Base-by-base conservation (phyloP, 2,888 invertebrate genomes). In the Thyatira batis region DNA sequence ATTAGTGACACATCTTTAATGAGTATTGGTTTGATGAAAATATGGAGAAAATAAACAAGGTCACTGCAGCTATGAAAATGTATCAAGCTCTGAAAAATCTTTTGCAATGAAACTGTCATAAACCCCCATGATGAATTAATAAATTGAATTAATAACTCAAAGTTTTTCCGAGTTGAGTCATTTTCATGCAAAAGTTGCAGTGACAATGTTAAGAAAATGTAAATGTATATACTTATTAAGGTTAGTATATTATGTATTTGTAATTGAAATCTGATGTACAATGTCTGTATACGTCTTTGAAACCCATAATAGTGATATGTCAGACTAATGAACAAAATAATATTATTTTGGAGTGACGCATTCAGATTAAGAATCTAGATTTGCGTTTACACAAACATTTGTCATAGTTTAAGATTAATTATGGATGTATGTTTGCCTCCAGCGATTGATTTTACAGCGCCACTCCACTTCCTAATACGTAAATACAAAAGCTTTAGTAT, bases 201-300 rank as follows among this genome's bases (percentile, higher is more conserved):
- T 53, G 39, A 46, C 51, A 28, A 51, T 57, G 53, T 53, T 55
- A 50, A 56, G 48, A n/a, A 48, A 45, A 51, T 10, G 67, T 61
- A 78, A 76, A 69, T 87, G 85, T 87, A 86, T 76, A 86, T 86
- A n/a, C n/a, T n/a, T n/a, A 87, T 71, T 79, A 80, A 76, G 68
- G 58, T 69, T 80, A 84, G 76, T 69, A 67, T 76, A 69, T 81
- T 74, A 68, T 85, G 69, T 63, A 80, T 78, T 80, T 79, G 74
- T 83, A 85, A 84, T 77, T 71, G 81, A 85, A 89, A 89, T 86
- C 89, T 89, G 88, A 89, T 91, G 91, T 92, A 92, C 91, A 92
- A 91, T 84, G 86, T 87, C 83, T 86, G 90, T 91, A 91, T 91
- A 91, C 90, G 91, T 88, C 82, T 82, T 81, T 77, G 78, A 80